Evolutionary conservation across 2,113 vertebrate genomes (phyloP).

Genomic region (Actenoides hombroni): DNA sequence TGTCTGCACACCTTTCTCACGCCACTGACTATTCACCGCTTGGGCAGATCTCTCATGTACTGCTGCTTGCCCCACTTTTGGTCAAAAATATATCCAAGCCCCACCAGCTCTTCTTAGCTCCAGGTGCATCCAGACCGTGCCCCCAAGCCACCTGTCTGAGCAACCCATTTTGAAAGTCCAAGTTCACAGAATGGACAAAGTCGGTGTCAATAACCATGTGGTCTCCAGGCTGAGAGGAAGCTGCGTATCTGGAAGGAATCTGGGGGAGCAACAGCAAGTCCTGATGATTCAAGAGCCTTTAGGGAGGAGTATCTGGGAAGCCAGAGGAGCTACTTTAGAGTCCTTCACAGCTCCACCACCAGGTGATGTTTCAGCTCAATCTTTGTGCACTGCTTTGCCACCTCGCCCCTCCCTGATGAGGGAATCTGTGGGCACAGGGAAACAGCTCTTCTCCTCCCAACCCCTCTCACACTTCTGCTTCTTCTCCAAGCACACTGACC

Average conservation of each 20-base stretch:
- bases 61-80: not conserved
- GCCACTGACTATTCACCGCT: conserved; percentile 67
- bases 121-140: not conserved
- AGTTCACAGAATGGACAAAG: conserved; percentile 40
- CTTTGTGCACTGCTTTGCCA: not conserved
- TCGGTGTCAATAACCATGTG: conserved; percentile 17
- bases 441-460: not conserved
- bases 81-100: conserved; percentile 2
- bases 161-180: not conserved
- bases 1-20: conserved; percentile 72
- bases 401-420: not conserved
- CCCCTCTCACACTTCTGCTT: not conserved
- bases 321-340: not conserved
- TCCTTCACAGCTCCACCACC: not conserved
- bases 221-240: conserved; percentile 36
- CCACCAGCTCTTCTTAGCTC: conserved; percentile 16
- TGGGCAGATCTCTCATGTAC: conserved; percentile 64
- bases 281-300: not conserved
- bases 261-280: not conserved
- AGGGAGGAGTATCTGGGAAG: not conserved
- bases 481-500: not conserved
- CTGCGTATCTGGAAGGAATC: conserved; percentile 22
- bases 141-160: not conserved
- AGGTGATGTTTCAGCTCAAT: not conserved
- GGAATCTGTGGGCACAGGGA: not conserved